Evolutionary conservation across 2,113 vertebrate species (phyloP).

Genomic region (Takifugu flavidus): DNA sequence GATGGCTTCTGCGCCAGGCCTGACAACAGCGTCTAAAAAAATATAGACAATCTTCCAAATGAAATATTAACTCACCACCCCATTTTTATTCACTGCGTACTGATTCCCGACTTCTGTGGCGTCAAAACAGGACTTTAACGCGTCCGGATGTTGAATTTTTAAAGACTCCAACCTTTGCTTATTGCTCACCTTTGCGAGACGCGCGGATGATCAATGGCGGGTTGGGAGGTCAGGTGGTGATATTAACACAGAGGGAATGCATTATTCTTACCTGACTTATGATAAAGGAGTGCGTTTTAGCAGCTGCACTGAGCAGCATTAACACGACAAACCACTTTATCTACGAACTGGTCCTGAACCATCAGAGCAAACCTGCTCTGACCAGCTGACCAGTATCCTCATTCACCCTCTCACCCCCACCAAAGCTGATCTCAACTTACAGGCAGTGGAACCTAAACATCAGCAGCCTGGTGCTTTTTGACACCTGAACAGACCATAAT

Average conservation of each 20-base stretch:
- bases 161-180: conserved; percentile 32
- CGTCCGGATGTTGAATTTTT: conserved; percentile 40
- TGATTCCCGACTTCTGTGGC: background rate
- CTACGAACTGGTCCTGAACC: conserved; percentile 29
- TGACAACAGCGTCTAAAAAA: conserved; percentile 39
- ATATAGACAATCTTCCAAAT: conserved; percentile 48
- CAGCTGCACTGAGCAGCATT: conserved; percentile 26
- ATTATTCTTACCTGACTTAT: conserved; percentile 37
- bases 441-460: no score
- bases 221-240: conserved; percentile 27
- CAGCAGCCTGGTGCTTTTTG: no score
- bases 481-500: no score
- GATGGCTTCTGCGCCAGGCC: conserved; percentile 41
- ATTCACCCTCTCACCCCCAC: conserved; percentile 34
- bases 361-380: conserved; percentile 26
- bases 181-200: conserved; percentile 32
- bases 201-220: conserved; percentile 23
- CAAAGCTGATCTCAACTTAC: background rate
- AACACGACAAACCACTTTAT: conserved; percentile 39
- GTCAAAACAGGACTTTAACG: conserved; percentile 12
- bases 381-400: conserved; percentile 15
- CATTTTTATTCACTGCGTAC: conserved; percentile 16
- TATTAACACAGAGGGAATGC: conserved; percentile 25
- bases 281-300: conserved; percentile 9
- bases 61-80: conserved; percentile 40